Evolutionary conservation across 2,113 vertebrate species (phyloP).

Genomic region (Megaceryle maxima): DNA sequence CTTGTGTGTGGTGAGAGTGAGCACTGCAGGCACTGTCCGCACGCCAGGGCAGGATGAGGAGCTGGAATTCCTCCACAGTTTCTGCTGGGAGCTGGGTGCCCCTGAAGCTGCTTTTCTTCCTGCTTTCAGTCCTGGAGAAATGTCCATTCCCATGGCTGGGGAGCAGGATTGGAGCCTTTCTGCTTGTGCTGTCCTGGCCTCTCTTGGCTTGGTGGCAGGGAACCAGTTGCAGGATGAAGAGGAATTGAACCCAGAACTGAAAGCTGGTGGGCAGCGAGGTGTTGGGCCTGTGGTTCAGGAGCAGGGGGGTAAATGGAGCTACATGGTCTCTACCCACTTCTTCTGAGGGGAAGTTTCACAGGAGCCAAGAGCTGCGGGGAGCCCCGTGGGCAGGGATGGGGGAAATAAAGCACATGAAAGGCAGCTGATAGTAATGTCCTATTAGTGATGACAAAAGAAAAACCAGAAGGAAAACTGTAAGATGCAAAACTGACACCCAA

Average conservation of each 20-base stretch:
- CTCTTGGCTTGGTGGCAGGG: background rate
- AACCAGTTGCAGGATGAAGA: background rate
- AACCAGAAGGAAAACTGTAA: background rate
- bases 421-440: background rate
- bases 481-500: background rate
- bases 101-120: background rate
- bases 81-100: background rate
- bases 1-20: background rate
- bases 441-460: background rate
- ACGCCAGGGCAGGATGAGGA: fast-evolving
- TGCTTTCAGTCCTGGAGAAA: background rate
- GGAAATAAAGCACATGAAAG: background rate
- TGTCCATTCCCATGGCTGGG: fast-evolving
- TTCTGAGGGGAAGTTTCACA: background rate
- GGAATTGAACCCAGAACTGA: conserved; percentile 8
- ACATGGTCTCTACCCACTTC: background rate
- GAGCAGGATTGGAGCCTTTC: background rate
- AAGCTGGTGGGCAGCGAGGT: background rate
- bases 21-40: background rate
- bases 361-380: background rate
- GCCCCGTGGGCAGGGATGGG: background rate
- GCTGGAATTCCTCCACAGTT: background rate
- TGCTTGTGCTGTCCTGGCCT: background rate
- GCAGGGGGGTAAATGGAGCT: background rate
- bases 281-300: background rate